Conservation (phyloP, 1,140 invertebrate species). For the Vollenhovia emeryi region DNA sequence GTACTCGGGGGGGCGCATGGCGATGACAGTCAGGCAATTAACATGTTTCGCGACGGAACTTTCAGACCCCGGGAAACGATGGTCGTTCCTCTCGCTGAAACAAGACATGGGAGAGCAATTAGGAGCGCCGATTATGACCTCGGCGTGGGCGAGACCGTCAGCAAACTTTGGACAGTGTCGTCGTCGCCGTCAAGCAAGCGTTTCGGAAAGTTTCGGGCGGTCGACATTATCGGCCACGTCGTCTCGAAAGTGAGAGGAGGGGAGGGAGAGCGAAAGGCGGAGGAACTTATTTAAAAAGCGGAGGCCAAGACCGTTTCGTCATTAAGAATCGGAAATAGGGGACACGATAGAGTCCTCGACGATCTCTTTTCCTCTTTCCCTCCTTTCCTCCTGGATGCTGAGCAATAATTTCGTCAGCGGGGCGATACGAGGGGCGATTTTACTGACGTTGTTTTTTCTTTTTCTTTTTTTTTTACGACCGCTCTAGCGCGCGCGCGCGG, state of each 20-base stretch:
- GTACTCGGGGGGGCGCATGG: not conserved
- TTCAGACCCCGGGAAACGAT: not conserved
- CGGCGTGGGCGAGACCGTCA: not conserved
- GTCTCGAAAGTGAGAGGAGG: not conserved
- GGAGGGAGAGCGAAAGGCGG: not conserved
- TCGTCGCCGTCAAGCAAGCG: not conserved
- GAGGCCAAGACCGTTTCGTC: not conserved
- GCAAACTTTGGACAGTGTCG: slow-evolving; percentile 7
- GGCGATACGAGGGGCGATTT: not conserved
- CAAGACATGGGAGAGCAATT: slow-evolving; percentile 34
- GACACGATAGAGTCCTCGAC: not conserved
- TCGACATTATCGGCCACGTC: not conserved
- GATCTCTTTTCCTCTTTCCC: not conserved
- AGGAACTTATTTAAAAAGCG: slow-evolving; percentile 31
- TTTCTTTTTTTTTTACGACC: no score
- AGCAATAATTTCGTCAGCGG: not conserved
- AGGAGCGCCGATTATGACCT: slow-evolving; percentile 18
- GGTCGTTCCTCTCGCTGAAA: slow-evolving; percentile 12
- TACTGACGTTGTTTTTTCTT: not conserved
- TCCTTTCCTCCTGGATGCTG: not conserved
- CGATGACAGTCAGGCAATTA: slow-evolving; percentile 30
- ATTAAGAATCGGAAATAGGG: not conserved
- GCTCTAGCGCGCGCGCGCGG: not conserved
- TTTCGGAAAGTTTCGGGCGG: not conserved
- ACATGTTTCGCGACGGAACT: slow-evolving; percentile 17